Conservation (phyloP, 2,888 invertebrate species). For the Pristionchus arcanus region DNA sequence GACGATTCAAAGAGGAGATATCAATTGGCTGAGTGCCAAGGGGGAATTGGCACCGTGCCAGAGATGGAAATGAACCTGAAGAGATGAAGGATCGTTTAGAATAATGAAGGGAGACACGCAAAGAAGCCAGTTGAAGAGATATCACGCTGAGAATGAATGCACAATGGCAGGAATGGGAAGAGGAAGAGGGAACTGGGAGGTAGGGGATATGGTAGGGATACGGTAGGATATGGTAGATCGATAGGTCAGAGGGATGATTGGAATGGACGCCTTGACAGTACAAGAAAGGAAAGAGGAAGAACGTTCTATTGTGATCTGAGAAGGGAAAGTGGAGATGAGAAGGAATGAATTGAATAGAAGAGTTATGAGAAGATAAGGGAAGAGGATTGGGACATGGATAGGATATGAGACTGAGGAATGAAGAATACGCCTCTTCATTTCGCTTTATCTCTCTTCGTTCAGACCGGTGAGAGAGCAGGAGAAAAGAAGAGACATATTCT, state of each 20-base stretch:
- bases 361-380: not conserved
- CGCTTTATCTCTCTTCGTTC: no score
- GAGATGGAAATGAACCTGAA: slow-evolving; percentile 34
- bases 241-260: slow-evolving; percentile 11
- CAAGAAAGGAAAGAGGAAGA: slow-evolving; percentile 34
- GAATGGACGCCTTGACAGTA: slow-evolving; percentile 39
- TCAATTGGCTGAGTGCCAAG: not conserved
- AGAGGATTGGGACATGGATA: slow-evolving; percentile 12
- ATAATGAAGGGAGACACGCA: slow-evolving; percentile 15
- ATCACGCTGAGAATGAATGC: slow-evolving; percentile 1
- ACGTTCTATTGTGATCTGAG: slow-evolving; percentile 29
- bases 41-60: slow-evolving; percentile 23
- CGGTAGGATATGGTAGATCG: slow-evolving; percentile 14
- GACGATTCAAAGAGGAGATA: not conserved
- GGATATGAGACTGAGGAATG: not conserved
- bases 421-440: not conserved
- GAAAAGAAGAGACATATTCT: not conserved
- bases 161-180: not conserved
- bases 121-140: not conserved
- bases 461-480: no score
- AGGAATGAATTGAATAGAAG: slow-evolving; percentile 33
- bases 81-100: slow-evolving; percentile 12
- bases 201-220: not conserved
- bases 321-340: slow-evolving; percentile 26
- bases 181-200: slow-evolving; percentile 19